Base-by-base conservation (phyloP, 2,888 invertebrate genomes). In the Leptarthrus brevirostris region DNA sequence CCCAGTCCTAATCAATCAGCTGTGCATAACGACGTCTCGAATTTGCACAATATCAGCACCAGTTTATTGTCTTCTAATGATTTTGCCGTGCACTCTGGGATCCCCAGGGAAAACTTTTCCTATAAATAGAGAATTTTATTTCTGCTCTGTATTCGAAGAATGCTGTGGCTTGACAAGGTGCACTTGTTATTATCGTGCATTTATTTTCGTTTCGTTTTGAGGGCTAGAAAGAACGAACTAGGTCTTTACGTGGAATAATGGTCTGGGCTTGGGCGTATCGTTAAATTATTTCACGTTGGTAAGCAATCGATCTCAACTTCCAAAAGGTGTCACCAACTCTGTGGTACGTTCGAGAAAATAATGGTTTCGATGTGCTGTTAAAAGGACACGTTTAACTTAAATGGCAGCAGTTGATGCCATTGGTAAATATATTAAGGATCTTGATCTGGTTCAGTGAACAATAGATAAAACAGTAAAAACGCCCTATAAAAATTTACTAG, bases 251-350 rank as follows among this genome's bases (percentile, higher is more conserved):
- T 12, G n/a, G 16, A 64, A 64, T 64, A 64, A 64, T 64, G 64
- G 47, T 18, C 24, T 22, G 10, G 16, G 26, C 64, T 22, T 12
- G 74, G 64, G 72, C 26, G 72, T 74, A 73, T 74, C 74, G 66
- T 74, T 74, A 74, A 74, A 74, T 74, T 74, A 74, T 74, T 74
- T 72, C 74, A 74, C 54, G 72, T 72, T 72, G 52, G 58, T 72
- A 69, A 72, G 49, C 74, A 64, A 36, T 58, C 64, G 64, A 47
- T 64, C 64, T 64, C n/a, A 18, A 20, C 2, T 64, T 64, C 44
- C 10, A 47, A 44, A 64, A 64, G 44, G 24, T 64, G 47, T 64
- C 64, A 64, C 34, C 24, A 64, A 24, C 64, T 24, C 47, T 18
- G 40, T 6, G 22, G 8, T 22, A 40, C 30, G 30, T 5, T 30